Conservation (phyloP, 1,140 invertebrate species). For the Dinoponera quadriceps region DNA sequence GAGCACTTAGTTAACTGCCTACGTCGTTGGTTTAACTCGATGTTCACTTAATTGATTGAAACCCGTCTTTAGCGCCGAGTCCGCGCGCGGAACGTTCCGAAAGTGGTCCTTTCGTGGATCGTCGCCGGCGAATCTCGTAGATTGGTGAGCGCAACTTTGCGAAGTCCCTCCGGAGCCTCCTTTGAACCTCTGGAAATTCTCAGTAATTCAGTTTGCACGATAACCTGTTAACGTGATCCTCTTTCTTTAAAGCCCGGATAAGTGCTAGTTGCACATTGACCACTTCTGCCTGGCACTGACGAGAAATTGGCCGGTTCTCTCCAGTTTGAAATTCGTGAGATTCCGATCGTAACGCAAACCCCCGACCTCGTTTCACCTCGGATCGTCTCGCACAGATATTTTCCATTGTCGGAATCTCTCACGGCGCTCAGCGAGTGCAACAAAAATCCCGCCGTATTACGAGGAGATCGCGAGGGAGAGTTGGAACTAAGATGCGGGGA, state of each 20-base stretch:
- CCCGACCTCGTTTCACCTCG: background rate
- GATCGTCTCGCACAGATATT: background rate
- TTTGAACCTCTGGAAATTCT: too few relatives aligned
- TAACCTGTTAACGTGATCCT: too few relatives aligned
- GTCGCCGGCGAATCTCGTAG: background rate
- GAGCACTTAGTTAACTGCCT: background rate
- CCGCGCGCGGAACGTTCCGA: background rate
- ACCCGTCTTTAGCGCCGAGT: background rate
- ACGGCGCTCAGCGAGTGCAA: background rate
- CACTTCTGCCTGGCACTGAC: background rate
- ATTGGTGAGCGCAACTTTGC: background rate
- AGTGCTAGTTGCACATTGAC: background rate
- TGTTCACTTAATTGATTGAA: background rate
- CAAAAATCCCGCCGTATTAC: slow-evolving; percentile 13
- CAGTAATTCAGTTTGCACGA: too few relatives aligned
- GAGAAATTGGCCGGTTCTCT: background rate
- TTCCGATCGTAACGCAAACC: background rate
- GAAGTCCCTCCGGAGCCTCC: too few relatives aligned
- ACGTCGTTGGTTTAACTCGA: background rate
- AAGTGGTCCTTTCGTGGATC: background rate
- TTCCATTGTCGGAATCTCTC: background rate
- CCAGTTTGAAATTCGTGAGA: background rate
- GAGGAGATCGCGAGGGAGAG: background rate
- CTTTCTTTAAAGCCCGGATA: too few relatives aligned
- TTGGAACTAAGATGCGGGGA: slow-evolving; percentile 12